Conservation (phyloP, 2,113 vertebrate species). For the Egretta garzetta region DNA sequence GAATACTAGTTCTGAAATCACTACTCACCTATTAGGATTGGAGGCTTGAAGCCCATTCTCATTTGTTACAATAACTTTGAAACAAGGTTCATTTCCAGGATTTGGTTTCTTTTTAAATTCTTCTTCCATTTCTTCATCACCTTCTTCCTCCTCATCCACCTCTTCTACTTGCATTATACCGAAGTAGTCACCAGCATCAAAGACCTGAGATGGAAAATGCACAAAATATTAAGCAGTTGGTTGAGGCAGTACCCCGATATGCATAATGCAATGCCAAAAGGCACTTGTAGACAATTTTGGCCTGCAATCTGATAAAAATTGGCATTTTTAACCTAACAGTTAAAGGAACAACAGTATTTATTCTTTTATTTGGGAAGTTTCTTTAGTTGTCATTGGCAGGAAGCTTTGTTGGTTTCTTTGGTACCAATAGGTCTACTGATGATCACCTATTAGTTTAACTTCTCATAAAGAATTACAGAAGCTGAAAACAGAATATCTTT, state of each 20-base stretch:
- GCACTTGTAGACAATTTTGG: background rate
- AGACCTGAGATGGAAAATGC: slow-evolving; percentile 77
- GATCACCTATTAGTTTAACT: background rate
- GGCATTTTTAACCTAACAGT: background rate
- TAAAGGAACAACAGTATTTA: background rate
- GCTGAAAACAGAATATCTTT: background rate
- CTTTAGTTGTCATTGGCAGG: background rate
- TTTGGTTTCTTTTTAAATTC: slow-evolving; percentile 58
- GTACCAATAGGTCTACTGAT: background rate
- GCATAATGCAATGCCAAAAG: background rate
- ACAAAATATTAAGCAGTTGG: background rate
- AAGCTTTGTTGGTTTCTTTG: background rate
- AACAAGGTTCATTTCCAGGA: slow-evolving; percentile 66
- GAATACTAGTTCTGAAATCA: background rate
- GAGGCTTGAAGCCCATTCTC: slow-evolving; percentile 84
- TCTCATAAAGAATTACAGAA: background rate
- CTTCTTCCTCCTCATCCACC: slow-evolving; percentile 67
- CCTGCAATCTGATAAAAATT: background rate
- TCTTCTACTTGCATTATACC: slow-evolving; percentile 91
- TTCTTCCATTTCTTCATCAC: slow-evolving; percentile 54
- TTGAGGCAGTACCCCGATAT: background rate
- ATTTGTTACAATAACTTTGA: slow-evolving; percentile 89
- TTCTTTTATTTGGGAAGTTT: background rate
- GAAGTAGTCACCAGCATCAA: slow-evolving; percentile 93
- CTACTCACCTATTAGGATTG: slow-evolving; percentile 82